phyloP scores from a whole-genome alignment of 2,113 vertebrate genomes.

The Cygnus buccinator region DNA sequence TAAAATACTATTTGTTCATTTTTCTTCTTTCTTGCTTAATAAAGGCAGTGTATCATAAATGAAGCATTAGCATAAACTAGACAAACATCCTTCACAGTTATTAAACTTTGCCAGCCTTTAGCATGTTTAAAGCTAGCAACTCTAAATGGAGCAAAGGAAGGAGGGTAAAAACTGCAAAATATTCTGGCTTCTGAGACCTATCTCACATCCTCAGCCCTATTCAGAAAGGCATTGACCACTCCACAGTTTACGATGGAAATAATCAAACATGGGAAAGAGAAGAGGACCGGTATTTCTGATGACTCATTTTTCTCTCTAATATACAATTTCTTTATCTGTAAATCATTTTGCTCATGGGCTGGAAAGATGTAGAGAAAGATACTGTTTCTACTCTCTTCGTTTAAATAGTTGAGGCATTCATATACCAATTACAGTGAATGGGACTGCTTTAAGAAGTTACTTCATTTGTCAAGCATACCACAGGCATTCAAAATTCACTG shows the following conservation, averaged over 20 bases:
- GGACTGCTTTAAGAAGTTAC: not conserved
- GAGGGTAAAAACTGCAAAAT: not conserved
- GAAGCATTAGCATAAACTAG: not conserved
- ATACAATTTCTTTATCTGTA: accelerated
- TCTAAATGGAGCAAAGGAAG: not conserved
- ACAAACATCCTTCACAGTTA: not conserved
- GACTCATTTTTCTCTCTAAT: not conserved
- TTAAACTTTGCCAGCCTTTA: not conserved
- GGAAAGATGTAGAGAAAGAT: not conserved
- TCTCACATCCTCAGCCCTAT: not conserved
- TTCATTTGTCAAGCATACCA: not conserved
- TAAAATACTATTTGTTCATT: not conserved
- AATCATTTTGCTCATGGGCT: not conserved
- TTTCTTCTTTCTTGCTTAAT: not conserved
- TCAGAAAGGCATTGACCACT: not conserved
- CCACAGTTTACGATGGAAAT: not conserved
- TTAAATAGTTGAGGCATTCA: not conserved
- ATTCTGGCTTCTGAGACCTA: not conserved
- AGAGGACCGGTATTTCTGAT: not conserved
- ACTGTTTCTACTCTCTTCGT: not conserved
- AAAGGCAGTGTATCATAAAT: not conserved
- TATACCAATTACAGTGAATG: not conserved
- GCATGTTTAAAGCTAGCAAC: not conserved
- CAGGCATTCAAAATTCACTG: not conserved
- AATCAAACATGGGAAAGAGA: not conserved